These are phyloP conservation scores for Eciton burchellii DNA, from an alignment of 1,140 invertebrate genomes.

Conservation along the genomic window DNA sequence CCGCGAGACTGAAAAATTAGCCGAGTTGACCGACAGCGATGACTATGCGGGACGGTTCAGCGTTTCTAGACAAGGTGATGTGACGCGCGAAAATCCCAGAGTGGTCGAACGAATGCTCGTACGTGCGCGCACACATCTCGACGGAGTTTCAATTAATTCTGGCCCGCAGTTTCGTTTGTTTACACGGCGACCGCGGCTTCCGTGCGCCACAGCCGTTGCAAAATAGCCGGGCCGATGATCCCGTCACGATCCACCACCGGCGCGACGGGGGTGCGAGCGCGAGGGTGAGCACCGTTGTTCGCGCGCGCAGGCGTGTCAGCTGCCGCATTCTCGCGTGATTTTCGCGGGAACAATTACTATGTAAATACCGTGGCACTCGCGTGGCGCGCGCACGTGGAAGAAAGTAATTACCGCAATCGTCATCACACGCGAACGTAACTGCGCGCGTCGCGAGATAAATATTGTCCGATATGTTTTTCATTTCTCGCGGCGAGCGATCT, in stretches of 20 bases:
- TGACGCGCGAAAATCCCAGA: slow-evolving; percentile 44
- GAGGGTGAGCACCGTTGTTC: slow-evolving; percentile 20
- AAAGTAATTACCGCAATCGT: slow-evolving; percentile 45
- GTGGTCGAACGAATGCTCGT: slow-evolving; percentile 47
- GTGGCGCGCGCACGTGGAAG: slow-evolving; percentile 29
- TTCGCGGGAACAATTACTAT: slow-evolving; percentile 46
- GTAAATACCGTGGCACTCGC: slow-evolving; percentile 52
- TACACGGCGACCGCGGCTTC: slow-evolving; percentile 56
- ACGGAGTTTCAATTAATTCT: slow-evolving; percentile 72
- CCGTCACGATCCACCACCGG: slow-evolving; percentile 50
- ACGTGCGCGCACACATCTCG: slow-evolving; percentile 63
- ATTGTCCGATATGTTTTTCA: slow-evolving; percentile 8
- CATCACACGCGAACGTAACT: background rate
- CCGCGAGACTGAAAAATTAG: background rate
- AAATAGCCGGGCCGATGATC: slow-evolving; percentile 68
- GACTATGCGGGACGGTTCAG: background rate
- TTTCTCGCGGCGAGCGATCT: background rate
- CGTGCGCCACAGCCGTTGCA: slow-evolving; percentile 53
- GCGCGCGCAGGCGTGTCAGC: slow-evolving; percentile 36
- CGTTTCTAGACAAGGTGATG: slow-evolving; percentile 8
- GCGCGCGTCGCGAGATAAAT: background rate
- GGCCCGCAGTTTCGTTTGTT: slow-evolving; percentile 66
- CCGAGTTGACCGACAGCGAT: background rate
- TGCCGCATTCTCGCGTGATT: slow-evolving; percentile 53
- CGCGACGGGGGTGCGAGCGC: background rate